phyloP scores from a whole-genome alignment of 1,140 invertebrate genomes.

The Nylanderia fulva region DNA sequence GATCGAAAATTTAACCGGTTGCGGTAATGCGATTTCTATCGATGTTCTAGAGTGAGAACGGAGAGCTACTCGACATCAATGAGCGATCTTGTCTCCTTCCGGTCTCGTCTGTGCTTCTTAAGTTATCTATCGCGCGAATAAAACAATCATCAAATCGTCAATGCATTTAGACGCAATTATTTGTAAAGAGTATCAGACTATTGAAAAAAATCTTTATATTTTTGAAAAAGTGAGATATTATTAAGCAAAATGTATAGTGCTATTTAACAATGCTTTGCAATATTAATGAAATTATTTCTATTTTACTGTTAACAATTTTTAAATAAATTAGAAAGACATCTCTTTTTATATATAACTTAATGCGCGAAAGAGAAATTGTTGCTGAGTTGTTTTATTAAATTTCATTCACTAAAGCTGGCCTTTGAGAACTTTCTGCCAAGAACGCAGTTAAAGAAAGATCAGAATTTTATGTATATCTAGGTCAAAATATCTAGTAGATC shows the following conservation, averaged over 20 bases:
- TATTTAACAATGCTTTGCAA: neutral
- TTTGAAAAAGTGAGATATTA: neutral
- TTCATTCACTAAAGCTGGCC: neutral
- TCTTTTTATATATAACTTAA: constrained; percentile 22
- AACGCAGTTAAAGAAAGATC: neutral
- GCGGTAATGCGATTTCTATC: constrained; percentile 39
- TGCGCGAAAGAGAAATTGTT: constrained; percentile 51
- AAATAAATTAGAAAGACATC: constrained; percentile 34
- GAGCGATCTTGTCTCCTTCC: constrained; percentile 35
- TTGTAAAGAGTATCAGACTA: neutral
- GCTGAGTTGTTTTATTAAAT: constrained; percentile 1
- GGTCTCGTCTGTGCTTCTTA: neutral
- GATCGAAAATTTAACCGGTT: constrained; percentile 37
- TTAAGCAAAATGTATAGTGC: neutral
- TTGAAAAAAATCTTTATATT: neutral
- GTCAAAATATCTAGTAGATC: constrained; percentile 14
- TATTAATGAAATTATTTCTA: constrained; percentile 80
- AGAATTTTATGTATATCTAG: neutral
- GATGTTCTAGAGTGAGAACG: constrained; percentile 22
- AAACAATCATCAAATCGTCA: constrained; percentile 32
- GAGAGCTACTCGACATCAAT: constrained; percentile 34
- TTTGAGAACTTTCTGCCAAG: neutral
- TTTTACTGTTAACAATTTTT: constrained; percentile 78
- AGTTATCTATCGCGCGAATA: constrained; percentile 20
- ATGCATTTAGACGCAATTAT: neutral